phyloP scores from a whole-genome alignment of 2,888 invertebrate genomes.

The Oxyscelio sp. region DNA sequence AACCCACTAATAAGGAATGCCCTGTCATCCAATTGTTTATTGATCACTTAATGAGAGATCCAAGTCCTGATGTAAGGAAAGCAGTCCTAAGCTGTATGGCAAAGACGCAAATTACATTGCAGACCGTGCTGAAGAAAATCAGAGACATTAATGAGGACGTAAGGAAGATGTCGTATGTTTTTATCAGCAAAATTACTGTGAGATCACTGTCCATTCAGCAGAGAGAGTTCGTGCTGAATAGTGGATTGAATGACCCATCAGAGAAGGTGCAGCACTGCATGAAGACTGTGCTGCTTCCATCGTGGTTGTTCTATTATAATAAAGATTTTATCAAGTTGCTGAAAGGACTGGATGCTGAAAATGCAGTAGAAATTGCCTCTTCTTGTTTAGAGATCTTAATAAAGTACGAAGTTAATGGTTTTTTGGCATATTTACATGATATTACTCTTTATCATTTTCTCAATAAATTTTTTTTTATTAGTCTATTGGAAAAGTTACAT shows the following conservation, averaged over 20 bases:
- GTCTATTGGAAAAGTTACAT: no score
- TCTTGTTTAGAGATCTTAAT: conserved; percentile 90
- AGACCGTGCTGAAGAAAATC: conserved; percentile 92
- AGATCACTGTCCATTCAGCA: conserved; percentile 91
- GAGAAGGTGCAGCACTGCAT: conserved; percentile 89
- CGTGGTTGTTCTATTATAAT: conserved; percentile 93
- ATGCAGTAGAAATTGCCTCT: conserved; percentile 90
- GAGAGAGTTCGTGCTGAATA: conserved; percentile 90
- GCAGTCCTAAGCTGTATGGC: conserved; percentile 93
- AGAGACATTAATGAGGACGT: conserved; percentile 94
- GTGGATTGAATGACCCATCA: conserved; percentile 91
- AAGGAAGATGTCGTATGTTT: conserved; percentile 90
- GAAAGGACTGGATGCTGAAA: conserved; percentile 93
- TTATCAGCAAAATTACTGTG: conserved; percentile 89
- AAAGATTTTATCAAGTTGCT: conserved; percentile 93
- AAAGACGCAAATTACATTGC: conserved; percentile 92
- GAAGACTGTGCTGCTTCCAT: conserved; percentile 90
- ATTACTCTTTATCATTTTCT: no score
- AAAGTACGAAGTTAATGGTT: no score
- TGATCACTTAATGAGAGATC: conserved; percentile 93
- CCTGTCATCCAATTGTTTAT: conserved; percentile 92
- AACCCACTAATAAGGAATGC: conserved; percentile 93
- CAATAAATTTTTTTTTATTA: no score
- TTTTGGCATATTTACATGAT: no score
- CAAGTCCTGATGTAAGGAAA: conserved; percentile 92